phyloP scores from a whole-genome alignment of 2,113 vertebrate species.

The Sakesphorus luctuosus region DNA sequence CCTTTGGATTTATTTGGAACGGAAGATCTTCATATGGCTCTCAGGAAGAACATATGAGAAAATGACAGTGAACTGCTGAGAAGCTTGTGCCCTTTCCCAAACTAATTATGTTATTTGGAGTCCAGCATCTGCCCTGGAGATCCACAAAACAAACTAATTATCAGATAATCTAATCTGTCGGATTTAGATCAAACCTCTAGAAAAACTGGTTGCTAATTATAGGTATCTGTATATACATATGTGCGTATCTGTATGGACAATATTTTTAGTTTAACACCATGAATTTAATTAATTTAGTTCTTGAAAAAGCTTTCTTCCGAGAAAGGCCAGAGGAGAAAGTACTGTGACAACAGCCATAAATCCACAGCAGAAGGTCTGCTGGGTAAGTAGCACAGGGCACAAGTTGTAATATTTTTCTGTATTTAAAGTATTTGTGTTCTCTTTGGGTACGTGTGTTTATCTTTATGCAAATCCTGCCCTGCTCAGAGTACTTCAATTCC shows the following conservation, averaged over 20 bases:
- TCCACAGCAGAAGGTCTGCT: slow-evolving; percentile 3
- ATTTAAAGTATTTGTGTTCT: background rate
- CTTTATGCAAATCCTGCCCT: slow-evolving; percentile 31
- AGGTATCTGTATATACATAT: background rate
- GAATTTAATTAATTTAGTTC: slow-evolving; percentile 24
- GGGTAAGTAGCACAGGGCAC: background rate
- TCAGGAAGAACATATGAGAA: background rate
- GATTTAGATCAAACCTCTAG: background rate
- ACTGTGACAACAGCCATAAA: slow-evolving; percentile 44
- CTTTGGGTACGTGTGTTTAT: background rate
- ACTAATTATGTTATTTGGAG: background rate
- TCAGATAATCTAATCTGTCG: background rate
- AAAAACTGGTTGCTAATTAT: background rate
- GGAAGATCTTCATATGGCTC: background rate
- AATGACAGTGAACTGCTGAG: background rate
- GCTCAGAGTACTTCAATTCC: slow-evolving; percentile 30
- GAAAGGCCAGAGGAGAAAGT: slow-evolving; percentile 14
- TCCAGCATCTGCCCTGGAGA: background rate
- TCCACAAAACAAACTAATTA: background rate
- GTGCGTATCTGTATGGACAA: background rate
- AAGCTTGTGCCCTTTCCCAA: background rate
- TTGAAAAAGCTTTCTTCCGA: background rate
- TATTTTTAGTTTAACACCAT: background rate
- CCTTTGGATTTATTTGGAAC: background rate
- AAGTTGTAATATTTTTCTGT: background rate